phyloP scores from a whole-genome alignment of 2,797 vertebrate genomes.

The Decapterus maruadsi region DNA sequence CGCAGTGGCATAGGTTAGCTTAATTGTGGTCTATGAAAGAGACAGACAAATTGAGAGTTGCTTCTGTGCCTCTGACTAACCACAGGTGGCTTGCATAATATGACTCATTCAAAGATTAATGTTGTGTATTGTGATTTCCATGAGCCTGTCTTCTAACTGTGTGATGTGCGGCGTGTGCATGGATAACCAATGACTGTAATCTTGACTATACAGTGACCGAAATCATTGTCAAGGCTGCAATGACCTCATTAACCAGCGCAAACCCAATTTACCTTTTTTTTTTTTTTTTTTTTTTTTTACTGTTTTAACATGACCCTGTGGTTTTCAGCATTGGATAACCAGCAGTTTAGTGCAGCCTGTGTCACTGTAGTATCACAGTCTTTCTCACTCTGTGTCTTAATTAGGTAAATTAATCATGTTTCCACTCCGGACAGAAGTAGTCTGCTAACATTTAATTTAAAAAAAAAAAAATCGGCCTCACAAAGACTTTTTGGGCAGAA shows the following conservation, averaged over 20 bases:
- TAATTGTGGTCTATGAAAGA: slow-evolving; percentile 72
- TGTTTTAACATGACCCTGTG: slow-evolving; percentile 34
- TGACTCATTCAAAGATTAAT: slow-evolving; percentile 71
- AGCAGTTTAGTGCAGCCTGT: slow-evolving; percentile 19
- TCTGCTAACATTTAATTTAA: neutral
- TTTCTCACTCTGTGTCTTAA: slow-evolving; percentile 29
- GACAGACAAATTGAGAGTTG: slow-evolving; percentile 73
- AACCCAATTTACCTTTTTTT: slow-evolving; percentile 5
- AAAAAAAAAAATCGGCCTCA: no score
- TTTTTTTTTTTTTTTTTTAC: no score
- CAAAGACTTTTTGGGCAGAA: neutral
- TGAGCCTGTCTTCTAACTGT: slow-evolving; percentile 66
- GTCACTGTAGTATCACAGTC: neutral
- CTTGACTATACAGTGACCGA: slow-evolving; percentile 46
- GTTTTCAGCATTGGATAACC: slow-evolving; percentile 35
- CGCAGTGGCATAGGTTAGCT: slow-evolving; percentile 77
- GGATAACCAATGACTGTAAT: slow-evolving; percentile 59
- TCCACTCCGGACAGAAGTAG: slow-evolving; percentile 22
- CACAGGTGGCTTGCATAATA: slow-evolving; percentile 73
- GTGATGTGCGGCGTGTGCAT: slow-evolving; percentile 67
- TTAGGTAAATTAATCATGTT: slow-evolving; percentile 27
- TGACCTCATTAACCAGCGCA: slow-evolving; percentile 41
- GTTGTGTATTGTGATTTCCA: slow-evolving; percentile 65
- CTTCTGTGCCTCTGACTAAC: slow-evolving; percentile 82
- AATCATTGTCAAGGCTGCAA: slow-evolving; percentile 74